phyloP scores from a whole-genome alignment of 2,797 vertebrate species.

The Pangasius mekongensis region DNA sequence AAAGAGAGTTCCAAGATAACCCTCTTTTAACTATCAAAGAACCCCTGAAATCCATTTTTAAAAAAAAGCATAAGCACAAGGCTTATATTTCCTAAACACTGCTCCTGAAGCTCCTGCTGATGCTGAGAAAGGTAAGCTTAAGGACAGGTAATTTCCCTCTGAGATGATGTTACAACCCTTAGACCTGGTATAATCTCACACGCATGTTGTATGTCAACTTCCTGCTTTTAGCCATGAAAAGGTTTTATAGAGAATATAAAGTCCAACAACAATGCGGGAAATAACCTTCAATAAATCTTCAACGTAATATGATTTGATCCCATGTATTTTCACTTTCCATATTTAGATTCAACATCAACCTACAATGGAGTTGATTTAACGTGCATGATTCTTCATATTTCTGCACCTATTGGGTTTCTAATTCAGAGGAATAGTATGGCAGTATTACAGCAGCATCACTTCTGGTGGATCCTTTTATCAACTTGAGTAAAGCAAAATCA shows the following conservation, averaged over 20 bases:
- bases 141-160: not conserved
- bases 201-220: not conserved
- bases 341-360: not conserved
- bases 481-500: not conserved
- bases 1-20: not conserved
- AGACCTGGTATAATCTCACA: not conserved
- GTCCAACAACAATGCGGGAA: not conserved
- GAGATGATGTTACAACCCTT: not conserved
- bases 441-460: not conserved
- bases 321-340: not conserved
- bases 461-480: not conserved
- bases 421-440: constrained; percentile 1
- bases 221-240: not conserved
- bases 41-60: not conserved
- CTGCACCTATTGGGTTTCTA: not conserved
- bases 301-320: not conserved
- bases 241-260: not conserved
- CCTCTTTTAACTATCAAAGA: not conserved
- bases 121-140: not conserved
- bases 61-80: not conserved
- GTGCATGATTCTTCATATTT: not conserved
- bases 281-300: not conserved
- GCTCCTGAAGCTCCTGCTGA: not conserved
- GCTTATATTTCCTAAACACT: not conserved
- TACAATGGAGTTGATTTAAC: not conserved